A percentile compares a stretch with the other conserved stretches of the same genome.
Conservation (phyloP, 2,888 invertebrate species). For the Noctua janthina region DNA sequence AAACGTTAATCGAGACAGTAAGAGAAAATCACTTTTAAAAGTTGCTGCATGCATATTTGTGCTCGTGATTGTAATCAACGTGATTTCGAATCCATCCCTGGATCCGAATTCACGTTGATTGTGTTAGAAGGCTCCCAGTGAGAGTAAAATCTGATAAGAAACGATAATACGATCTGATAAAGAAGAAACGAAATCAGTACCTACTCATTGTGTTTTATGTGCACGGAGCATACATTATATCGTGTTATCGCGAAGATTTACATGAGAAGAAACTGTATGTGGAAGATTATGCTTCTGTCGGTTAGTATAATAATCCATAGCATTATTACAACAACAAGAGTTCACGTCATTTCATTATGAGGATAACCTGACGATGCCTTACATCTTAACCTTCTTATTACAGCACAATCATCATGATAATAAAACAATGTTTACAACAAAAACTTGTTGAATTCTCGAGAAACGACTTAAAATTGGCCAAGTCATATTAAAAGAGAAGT, state of each 20-base stretch:
- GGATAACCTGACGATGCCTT: constrained; percentile 28
- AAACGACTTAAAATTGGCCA: not conserved
- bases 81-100: too few species aligned
- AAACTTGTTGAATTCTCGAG: constrained; percentile 25
- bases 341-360: constrained; percentile 25
- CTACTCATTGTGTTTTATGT: constrained; percentile 14
- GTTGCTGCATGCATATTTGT: too few species aligned
- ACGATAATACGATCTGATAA: constrained; percentile 34
- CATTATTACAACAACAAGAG: constrained; percentile 6
- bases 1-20: not conserved
- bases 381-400: constrained; percentile 37
- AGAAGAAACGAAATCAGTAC: constrained; percentile 15
- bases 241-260: constrained; percentile 6
- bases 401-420: constrained; percentile 21
- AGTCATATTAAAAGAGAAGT: constrained; percentile 27
- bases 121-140: not conserved
- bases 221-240: constrained; percentile 19
- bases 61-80: too few species aligned
- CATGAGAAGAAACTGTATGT: constrained; percentile 11
- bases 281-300: not conserved
- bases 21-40: not conserved
- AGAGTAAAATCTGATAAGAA: constrained; percentile 24
- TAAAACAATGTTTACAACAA: constrained; percentile 30
- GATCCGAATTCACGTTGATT: not conserved
- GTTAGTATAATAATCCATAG: not conserved